phyloP scores from a whole-genome alignment of 2,888 invertebrate genomes.

The Tridacna crocea region DNA sequence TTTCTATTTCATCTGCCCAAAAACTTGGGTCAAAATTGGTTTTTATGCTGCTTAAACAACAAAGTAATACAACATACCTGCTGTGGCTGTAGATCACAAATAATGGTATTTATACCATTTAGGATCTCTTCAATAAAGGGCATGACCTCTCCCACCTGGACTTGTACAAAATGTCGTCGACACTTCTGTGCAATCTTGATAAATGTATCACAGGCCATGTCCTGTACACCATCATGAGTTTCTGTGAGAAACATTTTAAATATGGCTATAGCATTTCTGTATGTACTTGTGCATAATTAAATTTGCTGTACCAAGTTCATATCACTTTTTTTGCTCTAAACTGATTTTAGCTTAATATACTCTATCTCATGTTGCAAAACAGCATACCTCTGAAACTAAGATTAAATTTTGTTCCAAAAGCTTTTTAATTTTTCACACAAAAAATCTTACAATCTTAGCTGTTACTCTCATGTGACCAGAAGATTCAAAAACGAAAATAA shows the following conservation, averaged over 20 bases:
- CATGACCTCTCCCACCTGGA: conserved; percentile 97
- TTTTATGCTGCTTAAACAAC: neutral
- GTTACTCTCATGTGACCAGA: no score
- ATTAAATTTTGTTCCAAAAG: no score
- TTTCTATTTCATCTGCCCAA: neutral
- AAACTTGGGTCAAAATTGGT: neutral
- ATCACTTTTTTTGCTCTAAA: no score
- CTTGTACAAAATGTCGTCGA: conserved; percentile 97
- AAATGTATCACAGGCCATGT: conserved; percentile 99
- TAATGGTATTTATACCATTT: conserved; percentile 97
- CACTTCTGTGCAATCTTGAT: conserved; percentile 99
- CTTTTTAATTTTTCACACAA: no score
- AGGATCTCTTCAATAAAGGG: conserved; percentile 99
- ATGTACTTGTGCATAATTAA: no score
- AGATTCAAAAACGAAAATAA: no score
- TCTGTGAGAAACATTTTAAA: conserved; percentile 86
- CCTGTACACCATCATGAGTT: conserved; percentile 99
- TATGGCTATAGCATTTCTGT: no score
- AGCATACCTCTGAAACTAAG: no score
- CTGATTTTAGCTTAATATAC: no score
- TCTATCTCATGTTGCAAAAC: no score
- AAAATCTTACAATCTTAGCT: no score
- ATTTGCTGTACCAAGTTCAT: no score
- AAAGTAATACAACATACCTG: conserved; percentile 88
- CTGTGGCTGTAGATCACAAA: conserved; percentile 98